Evolutionary conservation across 2,113 vertebrate genomes (phyloP).

Genomic region (Oncorhynchus masou): DNA sequence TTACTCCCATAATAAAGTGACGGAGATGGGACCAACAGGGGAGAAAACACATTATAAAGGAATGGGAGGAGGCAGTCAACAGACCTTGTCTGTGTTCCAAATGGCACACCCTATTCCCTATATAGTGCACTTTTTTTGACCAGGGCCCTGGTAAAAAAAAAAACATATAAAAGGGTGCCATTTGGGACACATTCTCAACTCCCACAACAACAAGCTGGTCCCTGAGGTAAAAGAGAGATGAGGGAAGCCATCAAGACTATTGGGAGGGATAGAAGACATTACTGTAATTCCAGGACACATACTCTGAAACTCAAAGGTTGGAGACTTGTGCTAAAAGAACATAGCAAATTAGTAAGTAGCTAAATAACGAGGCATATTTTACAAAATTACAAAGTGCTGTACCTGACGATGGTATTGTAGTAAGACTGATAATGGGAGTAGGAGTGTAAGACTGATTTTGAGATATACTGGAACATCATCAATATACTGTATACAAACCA

Average conservation of each 20-base stretch:
- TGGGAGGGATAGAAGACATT: conserved; percentile 54
- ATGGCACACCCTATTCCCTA: neutral
- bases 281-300: conserved; percentile 47
- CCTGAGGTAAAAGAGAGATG: neutral
- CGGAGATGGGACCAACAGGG: conserved; percentile 46
- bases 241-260: conserved; percentile 15
- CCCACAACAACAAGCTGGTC: conserved; percentile 50
- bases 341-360: neutral
- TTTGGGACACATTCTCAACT: conserved; percentile 9
- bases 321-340: conserved; percentile 32
- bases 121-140: neutral
- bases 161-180: too few relatives aligned
- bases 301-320: conserved; percentile 39
- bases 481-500: too few relatives aligned
- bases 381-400: conserved; percentile 44
- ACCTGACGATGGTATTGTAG: conserved; percentile 37
- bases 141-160: too few relatives aligned
- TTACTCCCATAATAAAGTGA: conserved; percentile 57
- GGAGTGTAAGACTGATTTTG: too few relatives aligned
- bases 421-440: conserved; percentile 15
- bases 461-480: too few relatives aligned
- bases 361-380: conserved; percentile 15
- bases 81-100: conserved; percentile 30
- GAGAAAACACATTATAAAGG: conserved; percentile 48
- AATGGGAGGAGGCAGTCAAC: conserved; percentile 50